Conservation (phyloP, 2,113 vertebrate species). For the Hemiscyllium ocellatum region DNA sequence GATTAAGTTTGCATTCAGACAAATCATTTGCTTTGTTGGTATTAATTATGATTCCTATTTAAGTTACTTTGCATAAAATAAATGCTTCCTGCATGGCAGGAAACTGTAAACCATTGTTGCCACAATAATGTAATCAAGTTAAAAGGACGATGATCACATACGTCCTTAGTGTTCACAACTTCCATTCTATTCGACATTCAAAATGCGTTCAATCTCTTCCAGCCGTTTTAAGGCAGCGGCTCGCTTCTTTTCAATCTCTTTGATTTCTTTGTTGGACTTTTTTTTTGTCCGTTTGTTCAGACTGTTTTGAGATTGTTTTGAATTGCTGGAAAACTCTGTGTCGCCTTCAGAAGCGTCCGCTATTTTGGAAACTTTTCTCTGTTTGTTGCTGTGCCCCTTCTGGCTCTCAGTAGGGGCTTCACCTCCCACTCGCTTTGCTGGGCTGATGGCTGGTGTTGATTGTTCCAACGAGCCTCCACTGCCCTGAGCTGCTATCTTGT, state of each 20-base stretch:
- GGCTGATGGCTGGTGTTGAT: conserved; percentile 48
- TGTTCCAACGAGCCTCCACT: conserved; percentile 54
- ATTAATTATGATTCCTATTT: neutral
- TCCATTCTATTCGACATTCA: conserved; percentile 76
- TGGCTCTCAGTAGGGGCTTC: conserved; percentile 48
- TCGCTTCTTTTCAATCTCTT: conserved; percentile 92
- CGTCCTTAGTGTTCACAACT: neutral
- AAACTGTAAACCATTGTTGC: conserved; percentile 26
- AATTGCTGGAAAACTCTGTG: conserved; percentile 45
- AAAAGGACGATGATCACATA: neutral
- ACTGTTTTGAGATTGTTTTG: conserved; percentile 53
- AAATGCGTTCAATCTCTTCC: conserved; percentile 95
- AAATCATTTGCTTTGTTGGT: conserved; percentile 9
- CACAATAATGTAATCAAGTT: conserved; percentile 1
- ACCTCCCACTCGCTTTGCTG: conserved; percentile 45
- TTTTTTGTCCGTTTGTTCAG: conserved; percentile 63
- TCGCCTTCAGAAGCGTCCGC: conserved; percentile 48
- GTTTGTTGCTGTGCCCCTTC: conserved; percentile 59
- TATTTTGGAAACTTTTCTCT: conserved; percentile 57
- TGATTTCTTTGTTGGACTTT: conserved; percentile 84
- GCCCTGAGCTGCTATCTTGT: conserved; percentile 79
- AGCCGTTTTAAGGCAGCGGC: conserved; percentile 92
- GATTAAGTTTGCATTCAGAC: neutral
- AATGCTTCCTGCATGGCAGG: conserved; percentile 11
- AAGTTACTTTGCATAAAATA: conserved; percentile 32